phyloP scores from a whole-genome alignment of 37 sponge, comb jelly and placozoan genomes.

The Corticium candelabrum region DNA sequence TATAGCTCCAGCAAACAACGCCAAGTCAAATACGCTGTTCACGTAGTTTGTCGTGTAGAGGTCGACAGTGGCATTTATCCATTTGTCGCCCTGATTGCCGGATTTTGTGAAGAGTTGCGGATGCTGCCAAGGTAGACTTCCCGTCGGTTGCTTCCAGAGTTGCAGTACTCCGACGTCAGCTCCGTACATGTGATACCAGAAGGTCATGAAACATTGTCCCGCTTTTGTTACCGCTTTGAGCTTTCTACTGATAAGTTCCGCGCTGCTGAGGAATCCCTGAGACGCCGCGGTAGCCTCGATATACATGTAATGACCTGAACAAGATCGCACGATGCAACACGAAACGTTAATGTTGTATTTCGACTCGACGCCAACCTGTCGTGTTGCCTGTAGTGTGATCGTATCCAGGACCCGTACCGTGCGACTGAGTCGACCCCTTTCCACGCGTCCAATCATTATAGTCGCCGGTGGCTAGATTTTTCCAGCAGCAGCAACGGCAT shows the following conservation, averaged over 20 bases:
- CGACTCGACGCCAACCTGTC: not conserved
- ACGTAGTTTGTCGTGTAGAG: not conserved
- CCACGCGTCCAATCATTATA: not conserved
- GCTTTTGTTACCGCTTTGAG: not conserved
- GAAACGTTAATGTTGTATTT: too few species aligned
- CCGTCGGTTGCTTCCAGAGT: not conserved
- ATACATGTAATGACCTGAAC: not conserved
- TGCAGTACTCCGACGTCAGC: not conserved
- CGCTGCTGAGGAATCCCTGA: not conserved
- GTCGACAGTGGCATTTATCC: not conserved
- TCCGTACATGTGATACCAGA: not conserved
- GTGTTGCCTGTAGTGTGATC: not conserved
- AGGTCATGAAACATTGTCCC: not conserved
- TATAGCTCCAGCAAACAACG: not conserved
- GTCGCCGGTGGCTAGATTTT: not conserved
- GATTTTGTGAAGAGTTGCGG: not conserved
- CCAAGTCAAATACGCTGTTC: not conserved
- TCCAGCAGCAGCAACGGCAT: not conserved
- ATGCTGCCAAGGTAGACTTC: not conserved
- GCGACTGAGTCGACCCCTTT: not conserved
- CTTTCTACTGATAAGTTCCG: not conserved
- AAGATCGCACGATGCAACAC: too few species aligned
- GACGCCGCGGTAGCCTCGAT: not conserved
- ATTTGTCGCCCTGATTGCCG: not conserved
- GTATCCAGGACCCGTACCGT: not conserved